phyloP scores from a whole-genome alignment of 2,113 vertebrate genomes.

The Bos indicus region DNA sequence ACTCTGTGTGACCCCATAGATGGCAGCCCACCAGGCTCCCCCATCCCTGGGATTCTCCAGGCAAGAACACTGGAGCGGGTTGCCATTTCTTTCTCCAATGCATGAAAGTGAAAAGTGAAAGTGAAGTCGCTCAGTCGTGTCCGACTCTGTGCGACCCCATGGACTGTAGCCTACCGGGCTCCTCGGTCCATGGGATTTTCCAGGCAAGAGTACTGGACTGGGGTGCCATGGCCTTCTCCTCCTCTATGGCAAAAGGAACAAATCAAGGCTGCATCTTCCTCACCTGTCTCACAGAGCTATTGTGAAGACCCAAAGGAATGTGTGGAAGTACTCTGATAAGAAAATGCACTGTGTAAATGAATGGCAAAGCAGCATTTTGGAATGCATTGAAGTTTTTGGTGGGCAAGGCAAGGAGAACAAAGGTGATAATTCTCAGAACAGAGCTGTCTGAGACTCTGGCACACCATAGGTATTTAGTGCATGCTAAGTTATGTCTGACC shows the following conservation, averaged over 20 bases:
- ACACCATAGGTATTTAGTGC: not conserved
- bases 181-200: no score
- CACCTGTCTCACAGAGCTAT: not conserved
- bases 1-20: no score
- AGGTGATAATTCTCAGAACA: not conserved
- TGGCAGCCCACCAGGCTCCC: no score
- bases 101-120: no score
- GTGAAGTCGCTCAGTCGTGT: no score
- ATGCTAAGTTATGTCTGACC: not conserved
- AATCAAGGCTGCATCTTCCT: not conserved
- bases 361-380: not conserved
- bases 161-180: no score
- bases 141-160: no score
- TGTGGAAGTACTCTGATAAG: not conserved
- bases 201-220: no score
- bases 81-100: no score
- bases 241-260: not conserved
- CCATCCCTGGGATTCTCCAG: no score
- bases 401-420: not conserved
- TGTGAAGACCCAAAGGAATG: not conserved
- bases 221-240: not conserved
- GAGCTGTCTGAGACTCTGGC: not conserved
- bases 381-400: not conserved
- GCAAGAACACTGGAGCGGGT: no score
- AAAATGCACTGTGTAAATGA: not conserved